phyloP scores from a whole-genome alignment of 2,888 invertebrate species.

The Ectemnius continuus region DNA sequence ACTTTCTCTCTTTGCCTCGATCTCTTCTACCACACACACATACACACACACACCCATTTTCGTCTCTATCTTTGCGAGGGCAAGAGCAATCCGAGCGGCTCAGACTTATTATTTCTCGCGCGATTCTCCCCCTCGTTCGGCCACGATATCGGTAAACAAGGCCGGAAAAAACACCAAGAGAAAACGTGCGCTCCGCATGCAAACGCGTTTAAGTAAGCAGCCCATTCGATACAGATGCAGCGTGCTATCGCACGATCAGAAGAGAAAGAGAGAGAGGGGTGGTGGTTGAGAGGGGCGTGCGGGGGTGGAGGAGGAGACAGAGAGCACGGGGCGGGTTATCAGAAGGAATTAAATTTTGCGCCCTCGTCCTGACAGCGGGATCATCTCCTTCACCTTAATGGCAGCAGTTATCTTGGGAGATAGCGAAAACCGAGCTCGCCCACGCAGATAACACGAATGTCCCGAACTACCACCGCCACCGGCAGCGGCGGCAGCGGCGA shows the following conservation, averaged over 20 bases:
- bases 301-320: conserved; percentile 14
- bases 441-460: conserved; percentile 67
- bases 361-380: conserved; percentile 35
- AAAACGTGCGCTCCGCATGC: background rate
- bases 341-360: conserved; percentile 66
- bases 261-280: too few species aligned
- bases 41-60: too few species aligned
- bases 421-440: conserved; percentile 69
- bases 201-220: conserved; percentile 6
- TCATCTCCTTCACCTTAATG: conserved; percentile 46
- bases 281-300: too few species aligned
- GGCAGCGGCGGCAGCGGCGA: background rate
- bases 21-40: too few species aligned
- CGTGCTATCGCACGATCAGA: background rate
- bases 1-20: background rate
- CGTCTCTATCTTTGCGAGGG: background rate
- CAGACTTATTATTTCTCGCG: conserved; percentile 2
- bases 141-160: background rate
- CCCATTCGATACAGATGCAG: conserved; percentile 1
- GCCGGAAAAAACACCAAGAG: background rate
- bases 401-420: conserved; percentile 61
- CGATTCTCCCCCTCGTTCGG: background rate
- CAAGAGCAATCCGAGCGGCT: background rate
- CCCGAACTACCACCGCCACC: conserved; percentile 22
- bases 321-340: conserved; percentile 37